A percentile compares a stretch with the other conserved stretches of the same genome.
These are phyloP conservation scores for Enteromius argenteus DNA, from an alignment of 2,797 vertebrate species.

Conservation along the genomic window DNA sequence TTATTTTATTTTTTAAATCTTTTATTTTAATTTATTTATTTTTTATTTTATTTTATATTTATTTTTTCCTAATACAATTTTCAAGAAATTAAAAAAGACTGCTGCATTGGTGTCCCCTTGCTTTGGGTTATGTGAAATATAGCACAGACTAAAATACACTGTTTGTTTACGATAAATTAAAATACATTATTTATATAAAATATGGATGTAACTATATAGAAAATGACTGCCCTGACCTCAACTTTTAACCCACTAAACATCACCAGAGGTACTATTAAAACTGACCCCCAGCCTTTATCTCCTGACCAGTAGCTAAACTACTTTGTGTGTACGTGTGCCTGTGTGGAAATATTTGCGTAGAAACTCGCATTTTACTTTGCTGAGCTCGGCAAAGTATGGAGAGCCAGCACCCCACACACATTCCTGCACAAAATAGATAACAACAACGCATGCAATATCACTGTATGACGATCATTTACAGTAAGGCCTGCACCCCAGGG, in stretches of 20 bases:
- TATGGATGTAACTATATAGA: conserved; percentile 8
- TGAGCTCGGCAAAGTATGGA: conserved; percentile 55
- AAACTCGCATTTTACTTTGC: conserved; percentile 49
- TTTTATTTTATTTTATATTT: background rate
- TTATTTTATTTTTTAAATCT: no score
- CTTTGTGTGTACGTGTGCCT: conserved; percentile 5
- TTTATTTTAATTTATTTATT: background rate
- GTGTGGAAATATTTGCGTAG: conserved; percentile 13
- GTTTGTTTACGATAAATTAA: background rate
- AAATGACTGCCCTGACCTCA: conserved; percentile 3
- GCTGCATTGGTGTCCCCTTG: background rate
- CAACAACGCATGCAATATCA: conserved; percentile 28
- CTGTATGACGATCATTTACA: conserved; percentile 17
- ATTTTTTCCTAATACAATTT: background rate
- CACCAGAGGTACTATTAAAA: background rate
- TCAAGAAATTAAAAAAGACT: background rate
- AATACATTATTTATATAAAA: background rate
- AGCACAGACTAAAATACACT: background rate
- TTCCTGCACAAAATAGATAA: conserved; percentile 33
- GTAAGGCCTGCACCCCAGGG: background rate
- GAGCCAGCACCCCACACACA: conserved; percentile 24
- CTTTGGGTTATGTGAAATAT: background rate
- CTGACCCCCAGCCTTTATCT: conserved; percentile 39
- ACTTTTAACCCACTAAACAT: conserved; percentile 10
- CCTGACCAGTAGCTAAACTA: conserved; percentile 17